Evolutionary conservation across 2,113 vertebrate genomes (phyloP), one percentile per base, ranked within the genome.

Genomic region (Rissa tridactyla): DNA sequence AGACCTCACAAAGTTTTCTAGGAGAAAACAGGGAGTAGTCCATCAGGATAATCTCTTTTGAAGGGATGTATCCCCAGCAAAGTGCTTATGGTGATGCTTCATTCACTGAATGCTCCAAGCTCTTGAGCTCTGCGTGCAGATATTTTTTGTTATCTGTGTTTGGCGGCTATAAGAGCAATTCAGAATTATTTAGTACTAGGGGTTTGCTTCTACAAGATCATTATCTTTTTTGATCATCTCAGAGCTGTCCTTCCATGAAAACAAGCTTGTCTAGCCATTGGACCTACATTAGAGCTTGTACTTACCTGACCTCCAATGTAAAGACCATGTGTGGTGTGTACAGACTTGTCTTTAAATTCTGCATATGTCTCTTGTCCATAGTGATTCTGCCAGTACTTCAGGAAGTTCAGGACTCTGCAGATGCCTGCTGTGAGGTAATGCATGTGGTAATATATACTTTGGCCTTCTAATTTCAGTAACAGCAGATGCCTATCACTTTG

Each of bases 401-500:
- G 78, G 95, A 96, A 97, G 61, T 94, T 96, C 93, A 87, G 90
- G 93, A n/a, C 89, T 91, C 77, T 90, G 78, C 73, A 82, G 94
- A 82, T 94, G 66, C 62, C 57, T 87, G 54, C 21, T 91, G 73
- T 27, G 66, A 85, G 90, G 85, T 93, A 94, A 82, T 79, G 44
- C 1, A 1, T 36, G 30, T 86, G 58, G 44, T 69, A 85, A 91
- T 87, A n/a, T 6, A 18, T 73, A 22, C 27, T 86, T 86, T 42
- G 62, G 76, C 54, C 82, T 86, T 78, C 92, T 95, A 36, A 91
- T 87, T 92, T 91, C 90, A 61, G 84, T 27, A 85, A 36, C 73
- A 97, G 84, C 78, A 89, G 94, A 95, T 96, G 57, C 49, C 52
- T 96, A 69, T 96, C 40, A 0, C 66, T 57, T 22, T 32, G 64